A percentile compares a stretch with the other conserved stretches of the same genome.
These are phyloP conservation scores for Babyrousa celebensis DNA, from an alignment of 2,797 vertebrate species.

Conservation along the genomic window DNA sequence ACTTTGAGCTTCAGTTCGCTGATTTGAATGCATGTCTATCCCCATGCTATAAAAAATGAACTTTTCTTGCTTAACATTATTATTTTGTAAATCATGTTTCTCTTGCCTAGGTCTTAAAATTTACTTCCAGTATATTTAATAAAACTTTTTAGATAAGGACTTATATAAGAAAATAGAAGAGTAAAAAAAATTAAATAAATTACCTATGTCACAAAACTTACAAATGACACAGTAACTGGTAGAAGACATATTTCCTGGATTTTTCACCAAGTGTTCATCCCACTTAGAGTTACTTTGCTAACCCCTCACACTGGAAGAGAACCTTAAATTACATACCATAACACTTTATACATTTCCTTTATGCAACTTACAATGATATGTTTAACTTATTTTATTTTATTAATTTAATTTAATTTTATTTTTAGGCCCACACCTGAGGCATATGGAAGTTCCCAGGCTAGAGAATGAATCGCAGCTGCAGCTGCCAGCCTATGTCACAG, in stretches of 20 bases:
- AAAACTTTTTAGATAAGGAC: background rate
- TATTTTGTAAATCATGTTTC: conserved; percentile 14
- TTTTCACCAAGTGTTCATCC: background rate
- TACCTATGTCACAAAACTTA: background rate
- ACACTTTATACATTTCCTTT: background rate
- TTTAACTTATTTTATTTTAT: background rate
- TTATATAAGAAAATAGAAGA: background rate
- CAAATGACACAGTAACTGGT: background rate
- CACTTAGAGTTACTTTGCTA: background rate
- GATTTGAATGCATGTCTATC: conserved; percentile 26
- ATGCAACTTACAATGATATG: background rate
- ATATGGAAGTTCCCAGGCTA: no score
- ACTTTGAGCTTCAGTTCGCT: background rate
- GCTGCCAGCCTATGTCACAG: no score
- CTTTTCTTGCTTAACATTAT: background rate
- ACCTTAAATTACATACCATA: background rate
- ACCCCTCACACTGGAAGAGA: background rate
- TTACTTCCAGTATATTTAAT: background rate
- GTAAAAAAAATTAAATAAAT: background rate
- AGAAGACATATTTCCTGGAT: background rate
- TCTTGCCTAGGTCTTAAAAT: background rate
- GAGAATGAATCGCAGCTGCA: no score
- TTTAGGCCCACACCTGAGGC: no score
- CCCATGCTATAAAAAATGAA: background rate
- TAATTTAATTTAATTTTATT: no score